Evolutionary conservation across 2,113 vertebrate species (phyloP).

Genomic region (Hiodon alosoides): DNA sequence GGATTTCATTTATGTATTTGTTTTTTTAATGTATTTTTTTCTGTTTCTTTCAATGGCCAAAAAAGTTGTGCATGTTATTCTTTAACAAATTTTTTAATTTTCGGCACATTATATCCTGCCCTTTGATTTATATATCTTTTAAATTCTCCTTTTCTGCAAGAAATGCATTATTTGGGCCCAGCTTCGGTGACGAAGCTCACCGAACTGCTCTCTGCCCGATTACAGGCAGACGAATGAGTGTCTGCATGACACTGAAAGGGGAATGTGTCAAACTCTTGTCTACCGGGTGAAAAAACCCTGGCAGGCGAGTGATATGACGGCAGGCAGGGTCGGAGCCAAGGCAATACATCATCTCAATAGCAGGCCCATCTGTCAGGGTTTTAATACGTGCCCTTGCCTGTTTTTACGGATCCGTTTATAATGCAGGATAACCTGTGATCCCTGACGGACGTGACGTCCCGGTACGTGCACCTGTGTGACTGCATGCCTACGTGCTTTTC

Average conservation of each 20-base stretch:
- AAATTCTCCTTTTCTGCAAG: no score
- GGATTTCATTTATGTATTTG: no score
- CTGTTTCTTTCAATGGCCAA: no score
- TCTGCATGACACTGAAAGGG: background rate
- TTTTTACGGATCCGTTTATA: background rate
- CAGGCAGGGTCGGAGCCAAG: background rate
- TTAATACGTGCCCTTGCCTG: background rate
- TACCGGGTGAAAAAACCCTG: background rate
- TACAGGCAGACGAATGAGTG: background rate
- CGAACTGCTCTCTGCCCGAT: no score
- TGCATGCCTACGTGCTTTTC: background rate
- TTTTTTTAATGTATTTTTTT: no score
- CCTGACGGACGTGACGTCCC: background rate
- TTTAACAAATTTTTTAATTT: no score
- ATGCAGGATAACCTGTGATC: background rate
- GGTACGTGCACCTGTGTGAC: background rate
- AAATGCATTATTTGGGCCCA: no score
- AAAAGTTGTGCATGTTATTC: no score
- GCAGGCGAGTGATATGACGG: background rate
- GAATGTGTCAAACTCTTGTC: constrained; percentile 2
- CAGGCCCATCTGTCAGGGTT: background rate
- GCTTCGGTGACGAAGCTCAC: no score
- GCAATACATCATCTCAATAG: background rate
- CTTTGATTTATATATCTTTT: no score
- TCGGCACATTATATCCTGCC: no score